These are phyloP conservation scores for Orycteropus afer DNA, from an alignment of 2,113 vertebrate species.

Conservation along the genomic window DNA sequence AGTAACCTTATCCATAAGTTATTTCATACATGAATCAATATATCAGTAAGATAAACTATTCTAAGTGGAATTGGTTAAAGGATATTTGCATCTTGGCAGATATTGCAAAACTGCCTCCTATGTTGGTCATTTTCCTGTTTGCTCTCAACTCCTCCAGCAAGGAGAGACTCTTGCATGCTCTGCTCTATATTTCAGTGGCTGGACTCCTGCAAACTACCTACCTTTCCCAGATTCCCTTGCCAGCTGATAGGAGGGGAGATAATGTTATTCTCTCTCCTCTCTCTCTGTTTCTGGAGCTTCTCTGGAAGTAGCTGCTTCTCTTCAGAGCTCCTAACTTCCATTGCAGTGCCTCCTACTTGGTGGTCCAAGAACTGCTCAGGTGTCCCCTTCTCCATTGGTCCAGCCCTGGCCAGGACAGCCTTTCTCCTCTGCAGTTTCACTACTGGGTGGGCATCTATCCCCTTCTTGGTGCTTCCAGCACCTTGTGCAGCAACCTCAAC, in stretches of 20 bases:
- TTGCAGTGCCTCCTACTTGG: not conserved
- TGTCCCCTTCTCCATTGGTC: too few species aligned
- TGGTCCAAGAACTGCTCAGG: too few species aligned
- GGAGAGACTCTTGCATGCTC: not conserved
- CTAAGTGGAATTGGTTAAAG: not conserved
- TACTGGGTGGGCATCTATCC: not conserved
- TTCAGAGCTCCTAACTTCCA: not conserved
- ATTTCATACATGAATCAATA: not conserved
- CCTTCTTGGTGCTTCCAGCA: not conserved
- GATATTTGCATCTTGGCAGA: not conserved
- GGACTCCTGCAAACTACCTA: not conserved
- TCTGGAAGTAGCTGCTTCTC: not conserved
- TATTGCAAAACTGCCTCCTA: not conserved
- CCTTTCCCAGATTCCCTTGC: not conserved
- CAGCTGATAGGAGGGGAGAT: not conserved
- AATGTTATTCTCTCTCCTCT: not conserved
- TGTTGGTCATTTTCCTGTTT: not conserved
- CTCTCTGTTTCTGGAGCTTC: not conserved
- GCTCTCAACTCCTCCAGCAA: not conserved
- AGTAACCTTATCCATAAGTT: too few species aligned
- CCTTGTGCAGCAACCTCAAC: not conserved
- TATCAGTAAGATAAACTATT: not conserved
- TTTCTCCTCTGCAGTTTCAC: not conserved
- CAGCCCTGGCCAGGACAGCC: too few species aligned
- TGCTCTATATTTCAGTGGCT: not conserved